Percentiles rank a stretch among this genome's conserved stretches.
phyloP scores from a whole-genome alignment of 2,113 vertebrate genomes.

The Steatornis caripensis region DNA sequence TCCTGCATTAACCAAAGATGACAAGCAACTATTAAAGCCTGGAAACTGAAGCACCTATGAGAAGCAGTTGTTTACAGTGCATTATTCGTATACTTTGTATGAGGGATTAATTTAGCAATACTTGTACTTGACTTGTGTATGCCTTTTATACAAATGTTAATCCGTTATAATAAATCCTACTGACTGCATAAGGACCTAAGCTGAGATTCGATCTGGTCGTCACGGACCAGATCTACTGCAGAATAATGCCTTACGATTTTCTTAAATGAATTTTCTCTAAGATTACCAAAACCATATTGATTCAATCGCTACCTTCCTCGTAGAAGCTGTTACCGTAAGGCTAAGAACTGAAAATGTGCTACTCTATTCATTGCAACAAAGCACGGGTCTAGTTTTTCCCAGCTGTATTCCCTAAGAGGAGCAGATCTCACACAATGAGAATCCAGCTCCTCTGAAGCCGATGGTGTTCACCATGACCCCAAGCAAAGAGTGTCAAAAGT shows the following conservation, averaged over 20 bases:
- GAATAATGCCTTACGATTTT: conserved; percentile 63
- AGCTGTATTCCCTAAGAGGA: neutral
- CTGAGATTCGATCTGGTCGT: neutral
- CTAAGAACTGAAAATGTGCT: neutral
- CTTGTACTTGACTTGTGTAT: conserved; percentile 55
- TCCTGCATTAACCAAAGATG: conserved; percentile 56
- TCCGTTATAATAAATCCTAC: neutral
- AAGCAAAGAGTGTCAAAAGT: neutral
- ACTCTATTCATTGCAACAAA: neutral
- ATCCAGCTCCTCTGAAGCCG: neutral
- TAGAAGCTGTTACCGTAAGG: conserved; percentile 23
- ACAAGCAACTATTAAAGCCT: conserved; percentile 21
- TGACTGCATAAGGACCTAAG: conserved; percentile 38
- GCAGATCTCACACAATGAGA: neutral
- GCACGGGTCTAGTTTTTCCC: neutral
- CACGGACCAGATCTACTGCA: neutral
- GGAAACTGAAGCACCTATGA: conserved; percentile 10
- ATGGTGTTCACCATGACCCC: neutral
- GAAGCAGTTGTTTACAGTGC: conserved; percentile 37
- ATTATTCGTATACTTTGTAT: conserved; percentile 54
- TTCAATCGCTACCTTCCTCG: conserved; percentile 32
- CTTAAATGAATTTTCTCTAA: conserved; percentile 50
- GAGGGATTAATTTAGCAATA: conserved; percentile 64
- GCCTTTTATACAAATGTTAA: conserved; percentile 48
- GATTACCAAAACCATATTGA: conserved; percentile 6